phyloP scores from a whole-genome alignment of 2,797 vertebrate species.

The Spinibarbus caldwelli region DNA sequence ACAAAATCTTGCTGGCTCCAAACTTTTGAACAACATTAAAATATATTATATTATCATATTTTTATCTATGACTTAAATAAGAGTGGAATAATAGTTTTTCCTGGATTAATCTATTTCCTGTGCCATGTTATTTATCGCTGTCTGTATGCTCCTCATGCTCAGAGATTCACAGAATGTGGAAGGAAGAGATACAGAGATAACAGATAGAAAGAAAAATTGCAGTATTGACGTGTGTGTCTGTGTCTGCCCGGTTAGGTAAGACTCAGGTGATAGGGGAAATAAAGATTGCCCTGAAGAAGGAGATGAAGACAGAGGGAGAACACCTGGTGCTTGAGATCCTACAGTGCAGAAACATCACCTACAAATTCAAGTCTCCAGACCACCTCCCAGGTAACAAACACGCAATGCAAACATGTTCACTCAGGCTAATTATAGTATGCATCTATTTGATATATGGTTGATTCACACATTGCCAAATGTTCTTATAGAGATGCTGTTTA shows the following conservation, averaged over 20 bases:
- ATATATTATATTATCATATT: not conserved
- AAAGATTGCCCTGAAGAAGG: conserved; percentile 96
- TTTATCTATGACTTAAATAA: not conserved
- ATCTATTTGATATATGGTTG: not conserved
- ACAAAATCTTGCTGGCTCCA: not conserved
- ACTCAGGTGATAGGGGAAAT: conserved; percentile 98
- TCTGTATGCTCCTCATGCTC: not conserved
- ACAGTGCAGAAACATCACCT: conserved; percentile 98
- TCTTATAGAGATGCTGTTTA: not conserved
- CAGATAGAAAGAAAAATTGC: not conserved
- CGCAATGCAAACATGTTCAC: not conserved
- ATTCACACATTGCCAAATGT: not conserved
- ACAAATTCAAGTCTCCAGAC: conserved; percentile 98
- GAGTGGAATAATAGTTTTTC: not conserved
- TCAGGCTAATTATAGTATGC: not conserved
- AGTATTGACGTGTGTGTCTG: conserved; percentile 2
- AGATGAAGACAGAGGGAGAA: conserved; percentile 97
- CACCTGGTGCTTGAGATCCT: conserved; percentile 96
- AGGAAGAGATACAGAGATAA: not conserved
- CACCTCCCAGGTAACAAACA: conserved; percentile 90
- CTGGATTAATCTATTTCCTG: not conserved
- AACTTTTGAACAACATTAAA: not conserved
- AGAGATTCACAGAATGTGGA: not conserved
- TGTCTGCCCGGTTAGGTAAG: conserved; percentile 80
- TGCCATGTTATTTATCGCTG: not conserved